Percentiles rank a stretch among this genome's conserved stretches.
Evolutionary conservation across 92 coral and sea anemone genomes (phyloP).

Genomic region (Zoanthus solanderi): DNA sequence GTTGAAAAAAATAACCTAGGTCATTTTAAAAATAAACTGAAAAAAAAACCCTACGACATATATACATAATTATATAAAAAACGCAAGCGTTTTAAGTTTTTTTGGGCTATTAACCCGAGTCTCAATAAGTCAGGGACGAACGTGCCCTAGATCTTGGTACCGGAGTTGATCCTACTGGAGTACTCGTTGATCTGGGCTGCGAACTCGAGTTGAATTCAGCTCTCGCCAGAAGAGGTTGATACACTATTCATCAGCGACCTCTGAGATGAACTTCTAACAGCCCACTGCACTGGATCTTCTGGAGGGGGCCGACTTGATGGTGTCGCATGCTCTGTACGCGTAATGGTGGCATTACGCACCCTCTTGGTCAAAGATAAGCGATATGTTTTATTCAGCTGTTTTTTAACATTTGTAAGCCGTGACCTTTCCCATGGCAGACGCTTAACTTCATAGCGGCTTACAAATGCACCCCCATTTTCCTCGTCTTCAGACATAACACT

Average conservation of each 20-base stretch:
- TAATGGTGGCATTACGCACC: not conserved
- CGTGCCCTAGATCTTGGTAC: not conserved
- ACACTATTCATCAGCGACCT: not conserved
- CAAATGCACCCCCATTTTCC: constrained; percentile 15
- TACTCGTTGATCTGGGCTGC: not conserved
- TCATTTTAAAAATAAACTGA: too few relatives aligned
- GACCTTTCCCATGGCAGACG: constrained; percentile 54
- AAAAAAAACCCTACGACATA: too few relatives aligned
- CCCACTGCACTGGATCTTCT: constrained; percentile 41
- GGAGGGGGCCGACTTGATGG: constrained; percentile 43
- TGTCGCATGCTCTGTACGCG: constrained; percentile 14
- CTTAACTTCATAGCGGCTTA: constrained; percentile 35
- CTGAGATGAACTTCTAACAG: constrained; percentile 45
- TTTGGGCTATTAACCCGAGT: not conserved
- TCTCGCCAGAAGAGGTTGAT: not conserved
- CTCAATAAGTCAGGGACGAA: not conserved
- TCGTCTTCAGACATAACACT: constrained; percentile 33
- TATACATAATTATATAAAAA: not conserved
- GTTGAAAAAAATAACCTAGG: too few relatives aligned
- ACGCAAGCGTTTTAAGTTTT: not conserved
- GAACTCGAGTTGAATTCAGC: not conserved
- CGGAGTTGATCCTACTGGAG: not conserved
- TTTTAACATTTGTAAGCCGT: constrained; percentile 27
- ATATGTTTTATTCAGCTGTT: constrained; percentile 26
- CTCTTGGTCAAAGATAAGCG: constrained; percentile 15